These are phyloP conservation scores for Halcyon smyrnensis DNA, from an alignment of 2,797 vertebrate species.

Conservation along the genomic window DNA sequence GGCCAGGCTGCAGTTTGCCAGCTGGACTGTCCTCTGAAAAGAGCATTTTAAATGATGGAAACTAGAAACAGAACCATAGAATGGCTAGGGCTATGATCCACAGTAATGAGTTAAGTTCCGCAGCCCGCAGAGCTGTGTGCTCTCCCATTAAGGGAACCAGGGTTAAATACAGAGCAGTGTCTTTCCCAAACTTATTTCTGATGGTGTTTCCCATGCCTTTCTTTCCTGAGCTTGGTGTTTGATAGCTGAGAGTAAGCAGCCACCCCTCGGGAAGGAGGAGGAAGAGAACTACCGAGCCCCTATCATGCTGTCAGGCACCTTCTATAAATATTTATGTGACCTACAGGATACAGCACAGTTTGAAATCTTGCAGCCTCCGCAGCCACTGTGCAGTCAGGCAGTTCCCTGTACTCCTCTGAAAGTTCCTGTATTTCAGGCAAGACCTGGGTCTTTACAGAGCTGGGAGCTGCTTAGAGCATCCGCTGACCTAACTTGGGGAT, in stretches of 20 bases:
- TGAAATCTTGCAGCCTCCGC: background rate
- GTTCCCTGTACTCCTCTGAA: background rate
- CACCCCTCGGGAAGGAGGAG: background rate
- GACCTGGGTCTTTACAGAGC: background rate
- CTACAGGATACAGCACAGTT: background rate
- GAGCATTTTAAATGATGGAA: background rate
- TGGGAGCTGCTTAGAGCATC: background rate
- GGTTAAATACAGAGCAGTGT: fast-evolving
- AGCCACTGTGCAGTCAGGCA: background rate
- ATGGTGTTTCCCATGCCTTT: background rate
- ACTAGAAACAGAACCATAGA: background rate
- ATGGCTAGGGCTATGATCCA: too few relatives aligned
- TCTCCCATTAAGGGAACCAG: too few relatives aligned
- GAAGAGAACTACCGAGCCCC: background rate
- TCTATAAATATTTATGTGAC: background rate
- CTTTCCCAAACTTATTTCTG: background rate
- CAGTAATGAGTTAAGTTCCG: too few relatives aligned
- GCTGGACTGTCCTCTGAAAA: background rate
- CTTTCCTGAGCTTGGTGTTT: background rate
- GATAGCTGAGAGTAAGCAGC: background rate
- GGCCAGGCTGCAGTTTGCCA: background rate
- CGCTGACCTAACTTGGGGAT: background rate
- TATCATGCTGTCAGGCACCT: background rate
- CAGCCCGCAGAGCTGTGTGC: too few relatives aligned
- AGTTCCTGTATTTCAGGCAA: background rate